phyloP scores from a whole-genome alignment of 2,888 invertebrate species.

The Amphiduros pacificus region DNA sequence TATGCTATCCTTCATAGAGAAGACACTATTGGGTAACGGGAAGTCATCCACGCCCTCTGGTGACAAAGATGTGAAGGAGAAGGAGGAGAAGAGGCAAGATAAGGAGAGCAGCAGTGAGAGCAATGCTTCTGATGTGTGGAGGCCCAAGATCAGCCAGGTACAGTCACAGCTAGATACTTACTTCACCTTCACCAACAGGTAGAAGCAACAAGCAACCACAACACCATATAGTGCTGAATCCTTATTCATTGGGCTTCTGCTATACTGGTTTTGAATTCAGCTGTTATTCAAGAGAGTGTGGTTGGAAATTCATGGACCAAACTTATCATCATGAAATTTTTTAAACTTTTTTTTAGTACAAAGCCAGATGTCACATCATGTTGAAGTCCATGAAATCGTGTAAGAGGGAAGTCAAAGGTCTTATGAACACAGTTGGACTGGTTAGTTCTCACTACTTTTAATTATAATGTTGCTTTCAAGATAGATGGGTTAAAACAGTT shows the following conservation, averaged over 20 bases:
- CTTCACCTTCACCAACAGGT: too few species aligned
- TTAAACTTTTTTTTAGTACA: conserved; percentile 61
- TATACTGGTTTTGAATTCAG: too few species aligned
- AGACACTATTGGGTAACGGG: conserved; percentile 37
- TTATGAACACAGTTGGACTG: conserved; percentile 46
- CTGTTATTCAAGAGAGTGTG: too few species aligned
- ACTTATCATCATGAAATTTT: too few species aligned
- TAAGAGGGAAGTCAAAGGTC: conserved; percentile 58
- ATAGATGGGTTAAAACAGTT: too few species aligned
- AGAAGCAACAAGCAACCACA: too few species aligned
- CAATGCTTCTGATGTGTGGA: conserved; percentile 37
- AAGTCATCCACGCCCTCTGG: conserved; percentile 9
- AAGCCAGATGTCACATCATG: conserved; percentile 68
- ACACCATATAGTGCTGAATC: too few species aligned
- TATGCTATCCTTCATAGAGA: conserved; percentile 68
- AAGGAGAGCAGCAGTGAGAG: too few species aligned
- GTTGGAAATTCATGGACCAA: too few species aligned
- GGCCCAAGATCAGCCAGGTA: conserved; percentile 52
- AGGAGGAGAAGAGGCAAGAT: conserved; percentile 32
- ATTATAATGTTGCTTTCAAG: too few species aligned
- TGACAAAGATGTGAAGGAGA: conserved; percentile 32
- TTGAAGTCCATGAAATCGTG: conserved; percentile 62
- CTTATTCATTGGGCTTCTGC: too few species aligned
- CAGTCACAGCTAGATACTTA: not conserved
- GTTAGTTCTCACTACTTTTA: too few species aligned